Base-by-base conservation (phyloP, 2,113 vertebrate genomes). In the Pelvicachromis taeniatus region DNA sequence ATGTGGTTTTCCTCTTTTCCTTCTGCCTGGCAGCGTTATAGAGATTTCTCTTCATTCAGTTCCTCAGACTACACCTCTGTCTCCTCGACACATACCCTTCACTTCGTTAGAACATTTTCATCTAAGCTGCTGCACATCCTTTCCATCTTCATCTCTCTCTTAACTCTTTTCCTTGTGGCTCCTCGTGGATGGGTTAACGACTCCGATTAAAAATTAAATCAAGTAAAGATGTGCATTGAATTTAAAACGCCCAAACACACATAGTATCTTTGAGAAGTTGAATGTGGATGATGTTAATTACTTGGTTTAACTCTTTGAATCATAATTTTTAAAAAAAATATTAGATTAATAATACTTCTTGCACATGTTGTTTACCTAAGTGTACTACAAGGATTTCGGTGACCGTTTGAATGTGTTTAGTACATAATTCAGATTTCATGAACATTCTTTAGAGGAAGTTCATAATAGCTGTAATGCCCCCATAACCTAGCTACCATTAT, bases 401-500 rank as follows among this genome's bases (percentile, higher is more conserved):
- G 26, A 58, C 7, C 16, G 13, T 58, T 31, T 31, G 55, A 29
- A 58, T 29, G 23, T 58, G 14, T 29, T 56, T 7, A 29, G 55
- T 26, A 29, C 35, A 40, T 14, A 40, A 11, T 65, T 65, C 35
- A 68, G 63, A 68, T 7, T 68, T 42, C 63, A 26, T 26, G 7
- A 4, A 23, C 38, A 16, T 42, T 68, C 38, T 2, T 45, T 16
- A 2, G 1, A 68, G 4, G 38, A 42, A 16, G 38, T 68, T 42
- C 2, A 0, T 23, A 23, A 42, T 42, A 42, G 63, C 2, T 42
- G 19, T 42, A 23, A 65, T 65, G 63, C 23, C 11, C 3, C 12
- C 35, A 2, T 23, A 40, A 0, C n/a, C 9, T 23, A 0, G 4
- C 38, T 23, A 21, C 7, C 35, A 14, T 68, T 42, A 23, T 16